Evolutionary conservation across 2,113 vertebrate genomes (phyloP), one percentile per base, ranked within the genome.

Genomic region (Indri indri): DNA sequence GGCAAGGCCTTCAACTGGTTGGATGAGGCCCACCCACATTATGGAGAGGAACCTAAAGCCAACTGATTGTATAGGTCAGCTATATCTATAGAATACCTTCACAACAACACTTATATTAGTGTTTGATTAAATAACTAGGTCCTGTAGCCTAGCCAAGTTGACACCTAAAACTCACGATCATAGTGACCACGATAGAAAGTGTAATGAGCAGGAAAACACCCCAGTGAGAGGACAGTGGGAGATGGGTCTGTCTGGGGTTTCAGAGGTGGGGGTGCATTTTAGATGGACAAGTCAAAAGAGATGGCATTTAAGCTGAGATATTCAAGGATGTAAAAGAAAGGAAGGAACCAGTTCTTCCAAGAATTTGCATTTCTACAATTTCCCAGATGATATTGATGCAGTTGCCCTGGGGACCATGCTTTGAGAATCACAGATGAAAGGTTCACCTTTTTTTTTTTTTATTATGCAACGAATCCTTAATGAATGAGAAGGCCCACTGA

Each of bases 201-300:
- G 5, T 61, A 23, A 10, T 16, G 23, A 65, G 7, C 23, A 27
- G n/a, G 47, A 82, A 27, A 42, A 42, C 40, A 32, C 1, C 54
- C 3, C 27, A 32, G 30, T 30, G 34, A 20, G 17, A 80, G 9
- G 37, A 40, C 25, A 45, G 7, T 11, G 71, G 90, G 50, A 77
- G 23, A 32, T 1, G n/a, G n/a, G 4, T 18, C 42, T 1, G 4
- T 18, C 42, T 1, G 9, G 16, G 12, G 45, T 11, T 13, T 16
- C 34, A 10, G 6, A 17, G 3, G n/a, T 4, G 18, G n/a, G 1
- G 23, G 4, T 18, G 6, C 17, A 40, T 22, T 61, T 68, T 34
- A 16, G 13, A 17, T 61, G 66, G 18, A 23, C 4, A 45, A 45
- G 18, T 66, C 25, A 6, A 30, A 25, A 40, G 1, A 77, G 63